Evolutionary conservation across 2,888 invertebrate genomes (phyloP).

Genomic region (Cylindroiulus punctatus): DNA sequence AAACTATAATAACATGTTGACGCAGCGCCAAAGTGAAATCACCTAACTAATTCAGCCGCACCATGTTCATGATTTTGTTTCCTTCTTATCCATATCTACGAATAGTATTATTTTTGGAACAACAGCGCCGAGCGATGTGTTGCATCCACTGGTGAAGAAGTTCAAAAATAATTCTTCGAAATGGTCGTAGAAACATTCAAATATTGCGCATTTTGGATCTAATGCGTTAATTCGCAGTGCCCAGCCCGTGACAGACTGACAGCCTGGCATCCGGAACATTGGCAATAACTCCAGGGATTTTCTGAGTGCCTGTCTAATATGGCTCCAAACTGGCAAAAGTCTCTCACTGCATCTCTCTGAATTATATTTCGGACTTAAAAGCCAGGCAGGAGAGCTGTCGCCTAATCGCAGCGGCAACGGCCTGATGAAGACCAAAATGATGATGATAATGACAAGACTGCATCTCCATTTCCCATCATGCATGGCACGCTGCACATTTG

Average conservation of each 20-base stretch:
- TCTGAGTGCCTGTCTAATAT: neutral
- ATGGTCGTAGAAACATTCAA: neutral
- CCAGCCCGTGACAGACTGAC: neutral
- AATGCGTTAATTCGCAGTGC: neutral
- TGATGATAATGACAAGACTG: conserved; percentile 40
- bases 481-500: conserved; percentile 28
- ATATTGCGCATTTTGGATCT: neutral
- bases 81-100: no score
- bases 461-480: neutral
- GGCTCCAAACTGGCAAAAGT: neutral
- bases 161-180: no score
- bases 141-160: no score
- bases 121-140: no score
- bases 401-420: neutral
- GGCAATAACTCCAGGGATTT: neutral
- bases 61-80: no score
- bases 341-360: neutral
- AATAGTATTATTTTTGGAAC: no score
- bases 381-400: neutral
- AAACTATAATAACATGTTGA: no score
- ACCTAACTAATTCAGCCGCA: no score
- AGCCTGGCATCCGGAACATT: neutral
- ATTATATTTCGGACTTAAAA: neutral
- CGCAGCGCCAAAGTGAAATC: no score
- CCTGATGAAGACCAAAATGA: conserved; percentile 34